Evolutionary conservation across 2,113 vertebrate genomes (phyloP), one percentile per base, ranked within the genome.

Genomic region (Podarcis cretensis): DNA sequence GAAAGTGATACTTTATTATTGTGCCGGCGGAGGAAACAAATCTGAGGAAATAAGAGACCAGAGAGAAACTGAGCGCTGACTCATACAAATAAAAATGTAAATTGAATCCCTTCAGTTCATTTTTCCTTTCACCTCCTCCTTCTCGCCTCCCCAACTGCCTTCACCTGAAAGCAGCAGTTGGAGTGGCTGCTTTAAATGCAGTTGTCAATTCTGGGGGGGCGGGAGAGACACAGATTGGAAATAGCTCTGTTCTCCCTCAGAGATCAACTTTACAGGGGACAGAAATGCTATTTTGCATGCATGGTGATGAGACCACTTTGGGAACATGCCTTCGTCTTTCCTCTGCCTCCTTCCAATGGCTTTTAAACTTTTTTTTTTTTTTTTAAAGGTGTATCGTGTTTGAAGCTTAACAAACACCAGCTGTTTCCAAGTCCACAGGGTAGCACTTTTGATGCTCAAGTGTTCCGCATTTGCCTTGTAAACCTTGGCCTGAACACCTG

Each of bases 71-170:
- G 68, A 85, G 66, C 21, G 54, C 80, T 68, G 79, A 76, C 57
- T 86, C 84, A 54, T 10, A 37, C 20, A 80, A 80, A 73, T 79
- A 59, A 71, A 69, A 79, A 84, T 89, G 35, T 74, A 66, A 85
- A 65, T 35, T 30, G n/a, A 76, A 57, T 77, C 14, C 32, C 30
- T 40, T 80, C 6, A 5, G 14, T 65, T 77, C 6, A 68, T 57
- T 48, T 48, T 66, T 27, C 21, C 32, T 27, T 5, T 18, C 54
- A 6, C 59, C 25, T 43, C 12, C 3, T 20, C 6, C 3, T 21
- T 1, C 3, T 21, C 4, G n/a, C 40, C 9, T 10, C 30, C 12
- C 57, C 48, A 54, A n/a, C 23, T 54, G 48, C 6, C 32, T 12
- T 27, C n/a, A 73, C 35, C 37, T 66, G 59, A 35, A 43, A 37